Base-by-base conservation (phyloP, 2,888 invertebrate genomes). In the Galerucella pusilla region DNA sequence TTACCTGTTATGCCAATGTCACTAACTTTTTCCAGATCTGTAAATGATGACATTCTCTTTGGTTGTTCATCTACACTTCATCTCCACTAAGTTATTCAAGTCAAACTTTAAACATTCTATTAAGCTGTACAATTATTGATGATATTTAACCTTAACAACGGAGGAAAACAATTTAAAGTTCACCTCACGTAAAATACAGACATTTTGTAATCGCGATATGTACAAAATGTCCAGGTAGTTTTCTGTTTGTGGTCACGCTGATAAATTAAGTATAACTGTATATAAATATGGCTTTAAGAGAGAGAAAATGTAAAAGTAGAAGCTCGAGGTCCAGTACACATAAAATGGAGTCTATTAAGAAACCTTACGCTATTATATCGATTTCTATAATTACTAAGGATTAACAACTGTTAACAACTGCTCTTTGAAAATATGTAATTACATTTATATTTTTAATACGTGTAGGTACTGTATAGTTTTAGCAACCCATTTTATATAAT, bases 371-470 rank as follows among this genome's bases (percentile, higher is more conserved):
- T 16, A 42, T 42, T 14, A 64, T 65, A 71, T 71, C 49, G 71
- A 71, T 65, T 59, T 65, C 14, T 65, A 59, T 65, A 71, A 71
- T 65, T 71, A 65, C 46, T 10, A 59, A 59, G 46, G 28, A 69
- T 69, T 16, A 49, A 12, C 14, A 25, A 12, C 28, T 59, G 25
- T 20, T 59, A 20, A 12, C 25, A 16, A 59, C 20, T 59, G n/a
- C n/a, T 20, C 4, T 20, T 14, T 20, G 20, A 49, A 49, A 49
- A 49, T 49, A 49, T 49, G 49, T 49, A 12, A 49, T 49, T 49
- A 49, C 11, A 49, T 49, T 49, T 49, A 49, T 49, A 14, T 49
- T 12, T 49, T 49, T 42, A 42, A 42, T 42, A 42, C 7, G 2
- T 42, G 7, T 57, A 46, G 11, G 46, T 49, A 12, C 46, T 46